phyloP scores from a whole-genome alignment of 64 coral and sea anemone genomes.

The Dendronephthya gigantea region DNA sequence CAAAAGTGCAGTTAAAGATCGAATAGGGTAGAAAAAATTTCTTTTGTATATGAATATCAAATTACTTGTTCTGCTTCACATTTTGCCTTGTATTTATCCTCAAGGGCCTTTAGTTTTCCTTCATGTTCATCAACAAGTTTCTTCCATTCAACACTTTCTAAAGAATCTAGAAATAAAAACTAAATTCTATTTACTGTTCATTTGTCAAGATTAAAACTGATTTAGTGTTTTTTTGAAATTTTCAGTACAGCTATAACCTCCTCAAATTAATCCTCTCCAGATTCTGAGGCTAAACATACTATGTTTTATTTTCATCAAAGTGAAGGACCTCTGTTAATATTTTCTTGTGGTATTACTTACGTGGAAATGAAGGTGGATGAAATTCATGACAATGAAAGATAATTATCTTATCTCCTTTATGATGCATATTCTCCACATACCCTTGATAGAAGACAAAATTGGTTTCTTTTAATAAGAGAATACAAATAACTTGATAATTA shows the following conservation, averaged over 20 bases:
- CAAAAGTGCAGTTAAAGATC: too few species aligned
- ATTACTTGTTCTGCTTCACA: constrained; percentile 31
- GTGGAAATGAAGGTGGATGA: constrained; percentile 47
- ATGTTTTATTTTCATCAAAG: background rate
- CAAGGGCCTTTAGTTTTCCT: constrained; percentile 32
- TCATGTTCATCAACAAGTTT: constrained; percentile 44
- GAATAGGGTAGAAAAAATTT: too few species aligned
- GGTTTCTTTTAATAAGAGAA: background rate
- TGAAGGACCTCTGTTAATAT: background rate
- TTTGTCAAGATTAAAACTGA: background rate
- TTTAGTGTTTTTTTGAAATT: too few species aligned
- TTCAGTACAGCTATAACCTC: too few species aligned
- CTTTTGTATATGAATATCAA: too few species aligned
- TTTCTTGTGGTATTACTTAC: constrained; percentile 33
- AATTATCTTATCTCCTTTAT: constrained; percentile 30
- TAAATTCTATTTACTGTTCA: background rate
- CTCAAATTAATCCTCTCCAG: too few species aligned
- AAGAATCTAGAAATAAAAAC: constrained; percentile 28
- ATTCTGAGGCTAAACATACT: too few species aligned
- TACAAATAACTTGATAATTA: background rate
- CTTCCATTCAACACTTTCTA: constrained; percentile 44
- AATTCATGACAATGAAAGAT: constrained; percentile 55
- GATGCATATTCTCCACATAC: constrained; percentile 36
- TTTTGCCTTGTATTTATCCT: constrained; percentile 34
- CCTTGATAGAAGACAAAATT: background rate